Evolutionary conservation across 2,888 invertebrate genomes (phyloP).

Genomic region (Acanthosepion pharaonis): DNA sequence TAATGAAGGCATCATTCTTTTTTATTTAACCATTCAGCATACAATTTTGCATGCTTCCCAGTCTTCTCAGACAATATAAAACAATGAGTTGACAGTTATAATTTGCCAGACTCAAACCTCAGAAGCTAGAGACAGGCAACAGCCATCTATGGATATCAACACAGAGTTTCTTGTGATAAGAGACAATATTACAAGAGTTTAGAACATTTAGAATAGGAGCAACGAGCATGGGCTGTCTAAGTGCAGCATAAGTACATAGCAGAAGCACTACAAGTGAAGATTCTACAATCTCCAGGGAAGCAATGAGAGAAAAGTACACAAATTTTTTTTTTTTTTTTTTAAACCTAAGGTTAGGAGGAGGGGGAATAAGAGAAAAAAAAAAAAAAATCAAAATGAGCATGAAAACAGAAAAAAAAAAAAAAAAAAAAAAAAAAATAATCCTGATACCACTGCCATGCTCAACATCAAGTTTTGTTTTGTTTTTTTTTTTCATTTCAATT

Average conservation of each 20-base stretch:
- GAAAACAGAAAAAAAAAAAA: neutral
- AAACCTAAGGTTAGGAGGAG: neutral
- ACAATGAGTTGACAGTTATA: conserved; percentile 41
- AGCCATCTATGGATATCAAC: conserved; percentile 42
- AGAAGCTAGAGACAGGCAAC: neutral
- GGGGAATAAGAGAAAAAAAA: neutral
- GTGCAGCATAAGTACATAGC: conserved; percentile 43
- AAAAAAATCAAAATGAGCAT: neutral
- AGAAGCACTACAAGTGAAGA: neutral
- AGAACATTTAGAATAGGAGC: conserved; percentile 46
- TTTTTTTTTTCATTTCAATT: neutral
- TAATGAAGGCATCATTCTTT: conserved; percentile 38
- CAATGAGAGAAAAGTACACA: neutral
- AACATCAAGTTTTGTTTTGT: neutral
- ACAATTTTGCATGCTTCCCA: conserved; percentile 42
- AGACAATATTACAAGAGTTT: conserved; percentile 23
- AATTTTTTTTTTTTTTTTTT: neutral
- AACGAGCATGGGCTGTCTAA: conserved; percentile 38
- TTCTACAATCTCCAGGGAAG: conserved; percentile 10
- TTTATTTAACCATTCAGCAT: conserved; percentile 45
- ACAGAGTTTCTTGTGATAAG: conserved; percentile 45
- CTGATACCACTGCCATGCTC: neutral
- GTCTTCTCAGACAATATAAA: conserved; percentile 46
- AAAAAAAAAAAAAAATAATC: too few species aligned
- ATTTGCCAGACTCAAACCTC: conserved; percentile 25